Conservation (phyloP, 2,113 vertebrate genomes). For the Neolamprologus cancellatus region DNA sequence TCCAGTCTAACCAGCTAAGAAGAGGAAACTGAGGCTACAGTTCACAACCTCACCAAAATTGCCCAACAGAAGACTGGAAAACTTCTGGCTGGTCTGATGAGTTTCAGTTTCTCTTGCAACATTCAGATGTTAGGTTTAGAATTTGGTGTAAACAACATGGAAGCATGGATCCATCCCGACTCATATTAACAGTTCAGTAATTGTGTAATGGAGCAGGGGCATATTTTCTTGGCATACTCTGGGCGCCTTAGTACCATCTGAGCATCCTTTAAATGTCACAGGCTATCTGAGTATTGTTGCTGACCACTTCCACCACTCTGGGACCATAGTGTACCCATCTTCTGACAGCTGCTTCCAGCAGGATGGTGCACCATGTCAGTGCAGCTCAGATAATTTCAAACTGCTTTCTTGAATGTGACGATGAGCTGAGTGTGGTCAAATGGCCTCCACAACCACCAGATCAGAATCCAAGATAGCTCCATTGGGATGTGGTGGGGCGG, state of each 20-base stretch:
- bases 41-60: neutral
- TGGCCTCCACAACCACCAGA: neutral
- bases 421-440: accelerated
- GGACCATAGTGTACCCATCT: neutral
- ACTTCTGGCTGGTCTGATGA: neutral
- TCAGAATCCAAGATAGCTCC: neutral
- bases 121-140: neutral
- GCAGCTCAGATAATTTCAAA: neutral
- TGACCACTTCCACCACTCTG: neutral
- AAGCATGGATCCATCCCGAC: neutral
- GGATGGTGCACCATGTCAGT: neutral
- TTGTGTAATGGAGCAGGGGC: neutral
- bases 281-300: neutral
- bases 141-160: neutral
- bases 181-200: neutral
- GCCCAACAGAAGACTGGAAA: neutral
- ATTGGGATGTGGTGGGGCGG: accelerated
- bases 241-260: accelerated
- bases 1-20: neutral
- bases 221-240: neutral
- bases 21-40: neutral
- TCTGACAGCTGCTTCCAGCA: neutral
- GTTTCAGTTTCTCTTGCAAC: neutral
- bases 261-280: neutral
- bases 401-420: neutral